These are phyloP conservation scores for Gerris buenoi DNA, from an alignment of 1,140 invertebrate species.

Conservation along the genomic window DNA sequence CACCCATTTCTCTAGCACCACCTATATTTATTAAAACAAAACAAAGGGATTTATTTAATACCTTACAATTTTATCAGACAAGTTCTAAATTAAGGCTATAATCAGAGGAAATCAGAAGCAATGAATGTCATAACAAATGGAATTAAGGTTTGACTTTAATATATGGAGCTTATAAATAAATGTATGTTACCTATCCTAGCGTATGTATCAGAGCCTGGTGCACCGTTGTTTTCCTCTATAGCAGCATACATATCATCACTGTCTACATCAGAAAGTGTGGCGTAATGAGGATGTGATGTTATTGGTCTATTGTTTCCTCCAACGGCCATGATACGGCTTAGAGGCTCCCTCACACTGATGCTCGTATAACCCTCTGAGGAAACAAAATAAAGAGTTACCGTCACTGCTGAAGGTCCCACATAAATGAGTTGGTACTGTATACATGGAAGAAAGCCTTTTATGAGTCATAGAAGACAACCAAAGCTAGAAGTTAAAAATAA, in stretches of 20 bases:
- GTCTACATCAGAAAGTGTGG: conserved; percentile 61
- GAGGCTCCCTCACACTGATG: conserved; percentile 73
- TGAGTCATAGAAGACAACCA: background rate
- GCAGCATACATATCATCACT: conserved; percentile 82
- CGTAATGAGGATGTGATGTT: conserved; percentile 51
- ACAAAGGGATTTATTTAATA: too few relatives aligned
- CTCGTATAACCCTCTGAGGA: conserved; percentile 71
- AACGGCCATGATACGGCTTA: conserved; percentile 46
- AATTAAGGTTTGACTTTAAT: background rate
- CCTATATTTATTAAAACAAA: background rate
- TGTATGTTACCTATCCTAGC: conserved; percentile 45
- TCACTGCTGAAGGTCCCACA: too few relatives aligned
- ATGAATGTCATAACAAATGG: background rate
- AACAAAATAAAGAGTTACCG: conserved; percentile 21
- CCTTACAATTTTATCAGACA: too few relatives aligned
- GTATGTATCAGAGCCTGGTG: conserved; percentile 71
- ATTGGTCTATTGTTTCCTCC: conserved; percentile 21
- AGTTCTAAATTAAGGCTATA: background rate
- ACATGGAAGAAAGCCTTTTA: conserved; percentile 6
- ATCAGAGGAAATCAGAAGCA: background rate
- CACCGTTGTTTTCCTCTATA: conserved; percentile 58
- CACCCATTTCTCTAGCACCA: background rate
- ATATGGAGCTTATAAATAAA: background rate
- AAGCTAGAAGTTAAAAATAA: conserved; percentile 9
- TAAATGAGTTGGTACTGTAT: conserved; percentile 5